Evolutionary conservation across 2,797 vertebrate genomes (phyloP).

Genomic region (Cyclura pinguis): DNA sequence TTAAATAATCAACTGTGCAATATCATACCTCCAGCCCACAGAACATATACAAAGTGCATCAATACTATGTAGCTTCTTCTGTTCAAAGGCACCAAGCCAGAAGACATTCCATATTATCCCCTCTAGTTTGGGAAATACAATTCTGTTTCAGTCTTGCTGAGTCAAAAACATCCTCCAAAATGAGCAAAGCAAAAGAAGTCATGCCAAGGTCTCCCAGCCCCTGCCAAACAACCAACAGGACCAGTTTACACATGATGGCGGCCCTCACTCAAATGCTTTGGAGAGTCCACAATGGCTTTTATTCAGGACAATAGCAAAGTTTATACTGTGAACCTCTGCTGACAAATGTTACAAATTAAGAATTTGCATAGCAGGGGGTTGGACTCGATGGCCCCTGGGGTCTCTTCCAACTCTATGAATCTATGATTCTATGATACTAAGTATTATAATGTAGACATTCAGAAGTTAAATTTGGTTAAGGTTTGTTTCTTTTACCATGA

Average conservation of each 20-base stretch:
- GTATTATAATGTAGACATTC: background rate
- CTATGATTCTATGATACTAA: no score
- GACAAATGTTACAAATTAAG: background rate
- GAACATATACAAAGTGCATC: background rate
- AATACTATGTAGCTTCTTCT: background rate
- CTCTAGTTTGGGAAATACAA: background rate
- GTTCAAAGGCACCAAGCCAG: background rate
- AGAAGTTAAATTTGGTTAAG: background rate
- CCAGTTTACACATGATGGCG: background rate
- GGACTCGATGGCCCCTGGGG: no score
- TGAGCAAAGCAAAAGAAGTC: background rate
- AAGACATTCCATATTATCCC: background rate
- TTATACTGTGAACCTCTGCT: background rate
- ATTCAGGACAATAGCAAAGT: background rate
- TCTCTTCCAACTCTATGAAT: no score
- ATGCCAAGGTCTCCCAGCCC: background rate
- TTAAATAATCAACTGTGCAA: background rate
- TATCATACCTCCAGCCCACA: background rate
- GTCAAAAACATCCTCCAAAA: background rate
- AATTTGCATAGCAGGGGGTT: no score
- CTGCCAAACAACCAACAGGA: background rate
- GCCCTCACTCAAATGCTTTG: background rate
- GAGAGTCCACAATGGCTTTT: background rate
- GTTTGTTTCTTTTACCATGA: background rate
- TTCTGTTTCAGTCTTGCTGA: background rate